phyloP scores from a whole-genome alignment of 2,888 invertebrate species.

The Cylindroiulus punctatus region DNA sequence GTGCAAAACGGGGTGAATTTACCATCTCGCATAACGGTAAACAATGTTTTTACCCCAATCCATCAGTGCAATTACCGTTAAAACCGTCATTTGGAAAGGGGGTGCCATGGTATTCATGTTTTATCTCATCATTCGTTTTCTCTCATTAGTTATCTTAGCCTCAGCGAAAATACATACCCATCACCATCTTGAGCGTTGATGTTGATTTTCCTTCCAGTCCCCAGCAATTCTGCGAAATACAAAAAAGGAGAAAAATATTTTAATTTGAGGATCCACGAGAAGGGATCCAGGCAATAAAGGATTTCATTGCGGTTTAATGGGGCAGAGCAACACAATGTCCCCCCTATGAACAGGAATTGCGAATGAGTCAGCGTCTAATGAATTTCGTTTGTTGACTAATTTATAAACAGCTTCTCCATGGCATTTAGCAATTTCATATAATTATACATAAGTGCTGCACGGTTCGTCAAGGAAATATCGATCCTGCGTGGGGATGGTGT shows the following conservation, averaged over 20 bases:
- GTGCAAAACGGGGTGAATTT: too few species aligned
- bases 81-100: too few species aligned
- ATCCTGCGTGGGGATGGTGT: not conserved
- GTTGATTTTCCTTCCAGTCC: conserved; percentile 54
- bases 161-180: conserved; percentile 48
- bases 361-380: conserved; percentile 5
- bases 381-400: conserved; percentile 41
- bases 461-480: conserved; percentile 16
- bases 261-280: not conserved
- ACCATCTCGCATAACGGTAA: too few species aligned
- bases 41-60: too few species aligned
- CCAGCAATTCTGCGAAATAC: conserved; percentile 54
- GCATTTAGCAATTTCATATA: conserved; percentile 27
- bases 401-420: conserved; percentile 43
- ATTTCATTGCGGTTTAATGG: conserved; percentile 6
- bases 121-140: too few species aligned
- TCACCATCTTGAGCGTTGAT: conserved; percentile 55
- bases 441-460: conserved; percentile 22
- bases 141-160: too few species aligned
- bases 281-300: not conserved
- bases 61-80: too few species aligned
- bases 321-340: not conserved
- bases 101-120: too few species aligned
- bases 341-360: not conserved
- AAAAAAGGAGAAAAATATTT: conserved; percentile 41